A percentile compares a stretch with the other conserved stretches of the same genome.
These are phyloP conservation scores for Patagioenas fasciata DNA, from an alignment of 2,113 vertebrate genomes.

Conservation along the genomic window DNA sequence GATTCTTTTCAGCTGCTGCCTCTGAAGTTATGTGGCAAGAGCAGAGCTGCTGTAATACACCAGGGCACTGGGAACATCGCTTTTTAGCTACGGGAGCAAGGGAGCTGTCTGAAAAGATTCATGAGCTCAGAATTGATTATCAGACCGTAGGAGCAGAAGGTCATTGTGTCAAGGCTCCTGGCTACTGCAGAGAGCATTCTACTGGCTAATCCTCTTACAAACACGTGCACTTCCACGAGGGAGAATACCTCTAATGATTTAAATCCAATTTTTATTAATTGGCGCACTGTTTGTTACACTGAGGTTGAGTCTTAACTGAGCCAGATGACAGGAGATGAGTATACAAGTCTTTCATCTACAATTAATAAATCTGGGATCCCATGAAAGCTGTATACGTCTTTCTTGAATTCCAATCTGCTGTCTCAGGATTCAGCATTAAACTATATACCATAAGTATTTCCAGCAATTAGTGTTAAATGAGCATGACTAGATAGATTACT, in stretches of 20 bases:
- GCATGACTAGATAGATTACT: not conserved
- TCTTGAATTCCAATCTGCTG: not conserved
- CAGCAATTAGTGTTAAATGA: not conserved
- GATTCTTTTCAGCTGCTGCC: constrained; percentile 53
- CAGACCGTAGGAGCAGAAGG: not conserved
- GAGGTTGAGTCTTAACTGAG: not conserved
- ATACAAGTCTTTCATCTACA: not conserved
- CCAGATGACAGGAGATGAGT: not conserved
- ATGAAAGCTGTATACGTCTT: not conserved
- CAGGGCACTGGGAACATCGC: not conserved
- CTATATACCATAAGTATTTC: not conserved
- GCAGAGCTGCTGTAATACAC: not conserved
- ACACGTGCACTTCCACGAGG: not conserved
- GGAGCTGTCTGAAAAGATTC: constrained; percentile 5
- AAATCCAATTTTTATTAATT: not conserved
- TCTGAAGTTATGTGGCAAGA: constrained; percentile 9
- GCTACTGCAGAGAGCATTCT: not conserved
- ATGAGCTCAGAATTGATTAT: constrained; percentile 1
- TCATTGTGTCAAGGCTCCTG: not conserved
- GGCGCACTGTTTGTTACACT: not conserved
- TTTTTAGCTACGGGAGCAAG: not conserved
- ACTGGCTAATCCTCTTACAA: not conserved
- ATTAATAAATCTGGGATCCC: not conserved
- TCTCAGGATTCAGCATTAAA: not conserved
- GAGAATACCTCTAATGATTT: not conserved